Conservation (phyloP, 2,113 vertebrate genomes). For the Platichthys flesus region DNA sequence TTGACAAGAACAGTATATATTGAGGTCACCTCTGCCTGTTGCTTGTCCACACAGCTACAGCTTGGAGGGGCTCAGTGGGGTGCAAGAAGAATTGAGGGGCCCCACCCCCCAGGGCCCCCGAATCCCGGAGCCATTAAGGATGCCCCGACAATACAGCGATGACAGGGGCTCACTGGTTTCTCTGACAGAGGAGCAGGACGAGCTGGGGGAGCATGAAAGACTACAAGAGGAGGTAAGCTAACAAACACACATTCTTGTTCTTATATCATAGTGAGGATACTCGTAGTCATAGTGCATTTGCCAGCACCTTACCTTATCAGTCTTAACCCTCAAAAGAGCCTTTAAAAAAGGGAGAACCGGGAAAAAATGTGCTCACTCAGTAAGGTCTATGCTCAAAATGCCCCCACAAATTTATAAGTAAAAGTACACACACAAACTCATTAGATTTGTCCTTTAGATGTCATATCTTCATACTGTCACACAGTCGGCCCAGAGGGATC, state of each 20-base stretch:
- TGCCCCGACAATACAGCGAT: constrained; percentile 78
- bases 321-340: no score
- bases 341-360: no score
- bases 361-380: no score
- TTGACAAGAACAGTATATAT: not conserved
- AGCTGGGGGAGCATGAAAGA: constrained; percentile 81
- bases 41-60: constrained; percentile 88
- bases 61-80: constrained; percentile 90
- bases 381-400: no score
- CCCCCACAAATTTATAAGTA: not conserved
- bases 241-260: not conserved
- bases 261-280: no score
- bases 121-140: constrained; percentile 77
- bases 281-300: no score
- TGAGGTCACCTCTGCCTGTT: constrained; percentile 19
- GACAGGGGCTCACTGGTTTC: constrained; percentile 88
- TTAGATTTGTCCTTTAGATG: constrained; percentile 24
- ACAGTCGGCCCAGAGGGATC: not conserved
- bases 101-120: constrained; percentile 75
- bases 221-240: constrained; percentile 82
- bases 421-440: not conserved
- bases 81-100: constrained; percentile 79
- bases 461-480: constrained; percentile 20
- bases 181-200: constrained; percentile 88
- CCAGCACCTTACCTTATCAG: no score